Percentiles rank a stretch among this genome's conserved stretches.
phyloP scores from a whole-genome alignment of 2,888 invertebrate genomes.

The Drosophila demipolita region DNA sequence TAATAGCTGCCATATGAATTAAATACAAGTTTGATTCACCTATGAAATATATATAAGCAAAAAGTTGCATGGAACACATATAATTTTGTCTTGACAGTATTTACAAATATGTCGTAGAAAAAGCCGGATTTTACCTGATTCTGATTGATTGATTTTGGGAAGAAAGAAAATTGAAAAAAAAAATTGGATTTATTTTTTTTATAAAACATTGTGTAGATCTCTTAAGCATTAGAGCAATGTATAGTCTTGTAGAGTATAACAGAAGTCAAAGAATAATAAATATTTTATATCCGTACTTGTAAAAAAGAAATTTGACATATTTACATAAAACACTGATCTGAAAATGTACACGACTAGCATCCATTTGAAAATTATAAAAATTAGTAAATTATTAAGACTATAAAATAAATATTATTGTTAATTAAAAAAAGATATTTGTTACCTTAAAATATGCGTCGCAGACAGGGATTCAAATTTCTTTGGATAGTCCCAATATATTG shows the following conservation, averaged over 20 bases:
- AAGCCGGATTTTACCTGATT: fast-evolving
- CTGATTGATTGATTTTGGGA: not conserved
- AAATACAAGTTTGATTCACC: no score
- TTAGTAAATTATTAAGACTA: not conserved
- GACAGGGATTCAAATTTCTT: no score
- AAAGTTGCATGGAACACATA: not conserved
- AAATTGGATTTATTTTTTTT: not conserved
- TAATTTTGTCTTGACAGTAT: no score
- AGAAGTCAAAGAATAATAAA: not conserved
- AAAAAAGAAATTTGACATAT: not conserved
- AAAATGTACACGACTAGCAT: not conserved
- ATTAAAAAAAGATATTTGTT: not conserved
- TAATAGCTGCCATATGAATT: not conserved
- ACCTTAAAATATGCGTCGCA: not conserved
- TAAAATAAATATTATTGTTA: not conserved
- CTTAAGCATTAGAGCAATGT: not conserved
- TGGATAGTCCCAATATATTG: not conserved
- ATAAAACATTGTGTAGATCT: fast-evolving
- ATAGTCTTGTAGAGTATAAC: not conserved
- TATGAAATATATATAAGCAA: not conserved
- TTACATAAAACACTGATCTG: not conserved
- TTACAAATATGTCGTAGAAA: not conserved
- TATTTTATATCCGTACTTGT: not conserved
- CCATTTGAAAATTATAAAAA: not conserved
- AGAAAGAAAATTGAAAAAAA: not conserved